Percentiles rank a stretch among this genome's conserved stretches.
Conservation (phyloP, 2,888 invertebrate species). For the Heterodera filipjevi region DNA sequence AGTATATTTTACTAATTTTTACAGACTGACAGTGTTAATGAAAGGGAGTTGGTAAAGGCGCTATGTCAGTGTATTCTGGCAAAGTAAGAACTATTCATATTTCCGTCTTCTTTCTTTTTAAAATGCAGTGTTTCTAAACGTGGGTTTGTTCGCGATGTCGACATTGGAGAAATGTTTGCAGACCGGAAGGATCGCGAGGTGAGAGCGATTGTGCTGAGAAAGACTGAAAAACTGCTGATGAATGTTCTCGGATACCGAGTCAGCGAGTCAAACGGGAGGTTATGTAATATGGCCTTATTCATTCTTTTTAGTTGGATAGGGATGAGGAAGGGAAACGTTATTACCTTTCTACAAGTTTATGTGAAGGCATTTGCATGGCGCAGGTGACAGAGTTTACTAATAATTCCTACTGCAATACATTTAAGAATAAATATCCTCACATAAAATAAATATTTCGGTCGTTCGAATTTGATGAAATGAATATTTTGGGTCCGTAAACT, state of each 20-base stretch:
- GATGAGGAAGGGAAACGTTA: conserved; percentile 18
- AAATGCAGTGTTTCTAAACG: neutral
- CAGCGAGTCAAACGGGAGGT: neutral
- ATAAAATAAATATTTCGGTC: no score
- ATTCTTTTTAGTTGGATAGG: neutral
- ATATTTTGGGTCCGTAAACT: no score
- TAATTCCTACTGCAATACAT: neutral
- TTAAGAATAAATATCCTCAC: no score
- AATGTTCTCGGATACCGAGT: conserved; percentile 26
- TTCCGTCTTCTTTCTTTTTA: neutral
- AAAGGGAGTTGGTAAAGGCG: neutral
- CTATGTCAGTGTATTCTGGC: neutral
- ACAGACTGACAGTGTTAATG: neutral
- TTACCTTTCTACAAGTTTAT: conserved; percentile 10
- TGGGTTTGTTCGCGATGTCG: conserved; percentile 11
- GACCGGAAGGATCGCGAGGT: conserved; percentile 16
- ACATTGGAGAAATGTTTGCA: conserved; percentile 17
- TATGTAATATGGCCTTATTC: neutral
- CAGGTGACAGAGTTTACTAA: neutral
- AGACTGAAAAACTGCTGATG: neutral
- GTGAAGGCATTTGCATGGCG: neutral
- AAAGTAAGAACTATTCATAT: neutral
- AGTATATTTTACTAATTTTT: neutral
- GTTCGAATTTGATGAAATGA: no score
- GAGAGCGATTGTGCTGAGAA: conserved; percentile 12